Evolutionary conservation across 2,797 vertebrate genomes (phyloP).

Genomic region (Phyllotis vaccarum): DNA sequence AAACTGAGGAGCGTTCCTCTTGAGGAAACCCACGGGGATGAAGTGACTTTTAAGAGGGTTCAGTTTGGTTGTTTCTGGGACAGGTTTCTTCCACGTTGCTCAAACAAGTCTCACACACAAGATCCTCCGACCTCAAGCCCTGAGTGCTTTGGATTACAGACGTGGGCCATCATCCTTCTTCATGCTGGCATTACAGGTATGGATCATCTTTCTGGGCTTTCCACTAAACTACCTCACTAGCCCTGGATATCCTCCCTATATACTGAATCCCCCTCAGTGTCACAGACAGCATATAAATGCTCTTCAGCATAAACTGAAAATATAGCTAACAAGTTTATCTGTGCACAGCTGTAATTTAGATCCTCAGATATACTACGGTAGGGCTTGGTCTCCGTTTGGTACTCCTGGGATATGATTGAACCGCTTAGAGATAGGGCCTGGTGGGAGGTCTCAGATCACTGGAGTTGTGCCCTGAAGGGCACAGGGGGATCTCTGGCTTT

Average conservation of each 20-base stretch:
- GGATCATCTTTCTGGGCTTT: not conserved
- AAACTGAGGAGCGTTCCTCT: not conserved
- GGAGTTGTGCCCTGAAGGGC: not conserved
- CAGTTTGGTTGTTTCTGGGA: not conserved
- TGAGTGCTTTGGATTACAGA: no score
- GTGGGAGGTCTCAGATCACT: not conserved
- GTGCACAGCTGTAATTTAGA: not conserved
- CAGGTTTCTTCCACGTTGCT: not conserved
- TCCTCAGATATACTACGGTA: not conserved
- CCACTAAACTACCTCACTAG: not conserved
- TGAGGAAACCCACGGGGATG: not conserved
- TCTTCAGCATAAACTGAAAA: not conserved
- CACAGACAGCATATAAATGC: constrained; percentile 10
- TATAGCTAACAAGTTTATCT: not conserved
- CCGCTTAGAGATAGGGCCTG: not conserved
- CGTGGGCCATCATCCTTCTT: no score
- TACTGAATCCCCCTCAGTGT: not conserved
- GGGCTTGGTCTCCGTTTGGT: not conserved
- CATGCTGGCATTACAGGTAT: not conserved
- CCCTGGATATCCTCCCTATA: not conserved
- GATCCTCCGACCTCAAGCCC: not conserved
- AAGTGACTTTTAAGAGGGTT: not conserved
- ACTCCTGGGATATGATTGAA: not conserved
- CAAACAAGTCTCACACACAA: not conserved
- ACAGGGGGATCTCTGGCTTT: not conserved